phyloP scores from a whole-genome alignment of 2,113 vertebrate genomes.

The Myotis brandtii region DNA sequence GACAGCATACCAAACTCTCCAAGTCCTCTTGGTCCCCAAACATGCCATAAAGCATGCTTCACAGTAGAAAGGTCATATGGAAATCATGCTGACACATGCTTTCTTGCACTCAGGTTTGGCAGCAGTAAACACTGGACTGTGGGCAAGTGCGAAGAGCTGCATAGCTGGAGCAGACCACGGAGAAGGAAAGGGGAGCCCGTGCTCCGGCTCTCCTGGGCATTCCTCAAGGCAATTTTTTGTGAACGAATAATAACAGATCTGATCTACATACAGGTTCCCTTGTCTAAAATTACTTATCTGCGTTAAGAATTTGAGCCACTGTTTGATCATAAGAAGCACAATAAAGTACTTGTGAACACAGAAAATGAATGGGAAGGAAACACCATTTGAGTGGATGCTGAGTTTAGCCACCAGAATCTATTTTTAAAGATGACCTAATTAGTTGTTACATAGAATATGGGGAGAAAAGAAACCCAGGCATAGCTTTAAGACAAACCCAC shows the following conservation, averaged over 20 bases:
- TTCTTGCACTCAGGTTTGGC: neutral
- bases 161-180: neutral
- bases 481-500: slow-evolving; percentile 12
- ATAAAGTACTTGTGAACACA: slow-evolving; percentile 41
- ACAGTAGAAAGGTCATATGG: neutral
- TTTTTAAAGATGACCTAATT: slow-evolving; percentile 74
- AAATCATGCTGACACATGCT: neutral
- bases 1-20: neutral
- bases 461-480: neutral
- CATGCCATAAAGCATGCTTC: neutral
- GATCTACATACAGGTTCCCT: slow-evolving; percentile 54
- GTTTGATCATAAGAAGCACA: slow-evolving; percentile 67
- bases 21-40: neutral
- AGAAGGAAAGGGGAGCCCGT: neutral
- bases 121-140: neutral
- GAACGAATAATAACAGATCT: slow-evolving; percentile 55
- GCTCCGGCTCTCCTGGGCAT: neutral
- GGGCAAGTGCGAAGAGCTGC: neutral
- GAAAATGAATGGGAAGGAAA: slow-evolving; percentile 71
- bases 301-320: slow-evolving; percentile 55
- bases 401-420: slow-evolving; percentile 62
- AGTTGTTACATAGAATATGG: slow-evolving; percentile 46
- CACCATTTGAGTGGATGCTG: slow-evolving; percentile 23
- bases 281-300: slow-evolving; percentile 62
- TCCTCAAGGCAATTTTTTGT: neutral